A percentile compares a stretch with the other conserved stretches of the same genome.
Evolutionary conservation across 2,113 vertebrate genomes (phyloP).

Genomic region (Brienomyrus longianalis): DNA sequence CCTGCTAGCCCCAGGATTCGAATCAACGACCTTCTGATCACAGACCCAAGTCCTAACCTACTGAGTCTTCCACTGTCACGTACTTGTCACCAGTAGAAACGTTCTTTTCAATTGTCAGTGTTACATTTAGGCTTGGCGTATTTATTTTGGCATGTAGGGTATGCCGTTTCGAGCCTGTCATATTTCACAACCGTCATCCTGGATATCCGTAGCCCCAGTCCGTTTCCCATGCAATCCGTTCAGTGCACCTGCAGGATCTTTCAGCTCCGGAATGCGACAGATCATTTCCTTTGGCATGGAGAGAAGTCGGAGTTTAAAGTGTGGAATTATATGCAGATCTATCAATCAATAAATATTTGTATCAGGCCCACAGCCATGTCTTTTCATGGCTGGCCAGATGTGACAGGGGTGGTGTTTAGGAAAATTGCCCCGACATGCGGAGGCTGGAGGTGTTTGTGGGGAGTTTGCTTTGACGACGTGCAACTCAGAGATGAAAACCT

Average conservation of each 20-base stretch:
- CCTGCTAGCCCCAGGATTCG: background rate
- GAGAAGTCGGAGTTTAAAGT: background rate
- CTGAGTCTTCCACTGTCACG: background rate
- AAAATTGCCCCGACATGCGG: constrained; percentile 16
- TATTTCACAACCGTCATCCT: background rate
- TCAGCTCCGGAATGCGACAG: background rate
- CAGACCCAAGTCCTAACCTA: background rate
- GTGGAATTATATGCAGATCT: constrained; percentile 16
- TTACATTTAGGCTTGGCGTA: background rate
- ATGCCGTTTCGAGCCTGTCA: background rate
- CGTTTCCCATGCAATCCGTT: background rate
- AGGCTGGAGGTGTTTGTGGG: constrained; percentile 9
- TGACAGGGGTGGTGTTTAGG: constrained; percentile 47
- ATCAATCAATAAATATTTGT: constrained; percentile 49
- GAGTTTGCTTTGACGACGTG: constrained; percentile 9
- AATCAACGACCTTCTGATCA: background rate
- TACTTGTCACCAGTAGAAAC: background rate
- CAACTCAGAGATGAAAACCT: background rate
- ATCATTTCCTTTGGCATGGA: background rate
- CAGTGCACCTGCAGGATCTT: background rate
- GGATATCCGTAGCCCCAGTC: background rate
- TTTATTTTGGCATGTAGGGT: background rate
- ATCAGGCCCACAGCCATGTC: background rate
- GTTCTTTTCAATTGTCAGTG: background rate
- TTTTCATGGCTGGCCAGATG: constrained; percentile 52